Percentiles rank a stretch among this genome's conserved stretches.
These are phyloP conservation scores for Papilio helenus DNA, from an alignment of 1,140 invertebrate species.

Conservation along the genomic window DNA sequence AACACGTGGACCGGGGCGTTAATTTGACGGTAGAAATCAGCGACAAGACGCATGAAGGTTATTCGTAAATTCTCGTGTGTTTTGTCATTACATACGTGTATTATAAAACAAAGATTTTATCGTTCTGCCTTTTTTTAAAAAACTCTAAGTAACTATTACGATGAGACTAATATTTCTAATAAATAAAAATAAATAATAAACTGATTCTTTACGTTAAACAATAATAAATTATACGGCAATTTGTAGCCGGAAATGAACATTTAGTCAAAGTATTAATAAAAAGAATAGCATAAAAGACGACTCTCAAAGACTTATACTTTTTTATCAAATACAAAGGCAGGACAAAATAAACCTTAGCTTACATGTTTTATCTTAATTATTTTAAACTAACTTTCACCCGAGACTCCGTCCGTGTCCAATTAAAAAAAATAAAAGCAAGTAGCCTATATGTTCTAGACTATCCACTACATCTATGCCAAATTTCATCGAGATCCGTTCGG, in stretches of 20 bases:
- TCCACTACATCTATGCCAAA: too few relatives aligned
- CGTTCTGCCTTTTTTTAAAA: background rate
- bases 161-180: too few relatives aligned
- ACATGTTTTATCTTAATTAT: background rate
- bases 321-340: background rate
- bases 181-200: too few relatives aligned
- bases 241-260: background rate
- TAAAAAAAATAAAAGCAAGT: too few relatives aligned
- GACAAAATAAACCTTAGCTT: background rate
- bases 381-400: too few relatives aligned
- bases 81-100: background rate
- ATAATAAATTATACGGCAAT: too few relatives aligned
- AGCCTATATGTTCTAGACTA: too few relatives aligned
- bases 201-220: too few relatives aligned
- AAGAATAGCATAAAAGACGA: background rate
- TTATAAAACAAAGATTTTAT: background rate
- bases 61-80: background rate
- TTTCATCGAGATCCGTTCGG: too few relatives aligned
- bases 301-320: background rate
- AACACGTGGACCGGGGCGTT: constrained; percentile 65
- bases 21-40: constrained; percentile 73
- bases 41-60: constrained; percentile 19
- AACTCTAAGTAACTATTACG: too few relatives aligned
- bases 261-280: background rate
- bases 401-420: too few relatives aligned